phyloP scores from a whole-genome alignment of 2,113 vertebrate species.

The Tragelaphus imberbis region DNA sequence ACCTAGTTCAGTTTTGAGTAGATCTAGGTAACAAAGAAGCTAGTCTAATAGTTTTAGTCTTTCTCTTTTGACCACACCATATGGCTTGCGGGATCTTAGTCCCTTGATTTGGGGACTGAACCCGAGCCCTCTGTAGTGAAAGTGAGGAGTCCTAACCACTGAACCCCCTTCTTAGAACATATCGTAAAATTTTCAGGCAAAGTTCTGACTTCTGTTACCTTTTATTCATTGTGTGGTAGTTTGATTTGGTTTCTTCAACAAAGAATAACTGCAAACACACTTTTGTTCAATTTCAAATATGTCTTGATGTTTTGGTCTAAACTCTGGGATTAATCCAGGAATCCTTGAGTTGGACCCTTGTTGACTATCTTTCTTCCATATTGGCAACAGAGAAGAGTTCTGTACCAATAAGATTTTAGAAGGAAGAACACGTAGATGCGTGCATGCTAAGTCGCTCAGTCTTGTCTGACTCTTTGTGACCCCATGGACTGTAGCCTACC shows the following conservation, averaged over 20 bases:
- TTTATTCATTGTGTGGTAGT: not conserved
- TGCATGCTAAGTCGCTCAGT: not conserved
- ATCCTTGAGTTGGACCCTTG: not conserved
- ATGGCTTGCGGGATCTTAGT: not conserved
- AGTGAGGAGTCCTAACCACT: not conserved
- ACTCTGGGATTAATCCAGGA: not conserved
- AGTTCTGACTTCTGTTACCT: not conserved
- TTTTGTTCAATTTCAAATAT: not conserved
- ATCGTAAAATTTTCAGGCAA: not conserved
- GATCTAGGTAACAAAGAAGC: not conserved
- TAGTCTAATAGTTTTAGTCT: not conserved
- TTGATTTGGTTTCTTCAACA: not conserved
- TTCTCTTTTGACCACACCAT: not conserved
- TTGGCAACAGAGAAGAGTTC: too few species aligned
- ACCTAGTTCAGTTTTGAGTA: not conserved
- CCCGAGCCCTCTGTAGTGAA: not conserved
- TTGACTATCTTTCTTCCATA: rapidly evolving
- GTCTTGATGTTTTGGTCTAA: not conserved
- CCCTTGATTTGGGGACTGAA: not conserved
- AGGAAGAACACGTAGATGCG: not conserved
- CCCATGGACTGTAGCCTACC: not conserved
- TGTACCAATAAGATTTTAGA: too few species aligned
- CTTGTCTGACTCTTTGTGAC: not conserved
- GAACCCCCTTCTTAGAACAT: not conserved
- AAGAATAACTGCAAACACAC: not conserved